phyloP scores from a whole-genome alignment of 1,140 invertebrate species.

The Bombus affinis region DNA sequence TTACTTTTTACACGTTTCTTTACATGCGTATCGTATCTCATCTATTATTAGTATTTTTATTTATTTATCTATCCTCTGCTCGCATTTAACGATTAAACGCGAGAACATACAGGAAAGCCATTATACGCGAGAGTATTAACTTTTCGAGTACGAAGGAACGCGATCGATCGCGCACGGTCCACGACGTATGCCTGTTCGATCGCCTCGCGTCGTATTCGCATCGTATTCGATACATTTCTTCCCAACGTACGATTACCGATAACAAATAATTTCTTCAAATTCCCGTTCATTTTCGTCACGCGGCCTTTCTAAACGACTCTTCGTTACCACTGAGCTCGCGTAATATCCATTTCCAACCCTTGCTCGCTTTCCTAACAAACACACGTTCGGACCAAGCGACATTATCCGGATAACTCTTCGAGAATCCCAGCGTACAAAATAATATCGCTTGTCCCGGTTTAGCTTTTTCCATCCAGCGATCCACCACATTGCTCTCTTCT shows the following conservation, averaged over 20 bases:
- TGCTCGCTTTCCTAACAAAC: background rate
- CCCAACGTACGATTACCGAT: background rate
- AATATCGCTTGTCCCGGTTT: too few species aligned
- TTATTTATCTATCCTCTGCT: constrained; percentile 19
- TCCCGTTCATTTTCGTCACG: too few species aligned
- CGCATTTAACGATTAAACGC: constrained; percentile 13
- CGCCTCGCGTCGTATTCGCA: background rate
- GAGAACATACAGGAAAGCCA: constrained; percentile 49
- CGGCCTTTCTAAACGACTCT: too few species aligned
- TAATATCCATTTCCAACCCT: too few species aligned
- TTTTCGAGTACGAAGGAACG: constrained; percentile 33
- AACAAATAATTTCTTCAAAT: background rate
- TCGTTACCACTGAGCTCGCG: too few species aligned
- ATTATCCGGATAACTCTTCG: background rate
- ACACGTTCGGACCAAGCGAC: background rate
- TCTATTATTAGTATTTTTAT: background rate
- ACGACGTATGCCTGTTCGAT: constrained; percentile 2
- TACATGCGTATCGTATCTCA: constrained; percentile 31
- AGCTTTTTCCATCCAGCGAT: too few species aligned
- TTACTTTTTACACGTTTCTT: constrained; percentile 41
- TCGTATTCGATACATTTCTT: background rate
- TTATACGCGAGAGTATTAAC: constrained; percentile 57
- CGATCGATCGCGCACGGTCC: constrained; percentile 36
- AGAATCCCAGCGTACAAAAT: accelerated
- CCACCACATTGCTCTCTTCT: too few species aligned